These are phyloP conservation scores for Columba janthina DNA, from an alignment of 2,113 vertebrate species.

Conservation along the genomic window DNA sequence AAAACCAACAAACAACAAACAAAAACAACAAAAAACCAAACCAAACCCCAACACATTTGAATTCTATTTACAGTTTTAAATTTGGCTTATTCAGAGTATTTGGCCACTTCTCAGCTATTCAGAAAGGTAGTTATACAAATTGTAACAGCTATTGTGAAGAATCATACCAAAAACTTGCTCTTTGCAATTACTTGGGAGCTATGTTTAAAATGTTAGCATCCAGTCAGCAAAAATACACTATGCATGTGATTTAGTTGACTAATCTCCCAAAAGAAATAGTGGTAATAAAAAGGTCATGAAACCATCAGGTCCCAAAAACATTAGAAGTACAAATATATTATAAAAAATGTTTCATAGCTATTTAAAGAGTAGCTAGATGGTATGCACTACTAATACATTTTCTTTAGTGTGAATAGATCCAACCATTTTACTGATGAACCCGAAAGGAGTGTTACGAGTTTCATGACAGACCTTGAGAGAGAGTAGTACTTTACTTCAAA, in stretches of 20 bases:
- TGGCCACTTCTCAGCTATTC: neutral
- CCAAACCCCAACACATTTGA: neutral
- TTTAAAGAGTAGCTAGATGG: neutral
- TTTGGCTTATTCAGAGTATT: neutral
- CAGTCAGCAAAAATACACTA: neutral
- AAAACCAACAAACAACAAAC: neutral
- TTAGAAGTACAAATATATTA: neutral
- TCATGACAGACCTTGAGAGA: neutral
- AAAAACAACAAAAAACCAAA: neutral
- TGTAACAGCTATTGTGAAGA: neutral
- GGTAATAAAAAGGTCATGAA: neutral
- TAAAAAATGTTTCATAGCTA: neutral
- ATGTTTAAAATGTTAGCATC: neutral
- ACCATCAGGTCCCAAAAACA: neutral
- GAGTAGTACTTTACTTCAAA: neutral
- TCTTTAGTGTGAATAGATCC: neutral
- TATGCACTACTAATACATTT: neutral
- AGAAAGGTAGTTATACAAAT: neutral
- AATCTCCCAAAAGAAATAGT: neutral
- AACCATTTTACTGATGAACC: neutral
- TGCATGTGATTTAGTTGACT: neutral
- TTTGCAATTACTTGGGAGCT: neutral
- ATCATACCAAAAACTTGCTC: neutral
- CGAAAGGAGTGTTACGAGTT: neutral
- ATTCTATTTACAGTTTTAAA: neutral